Conservation (phyloP, 2,113 vertebrate genomes). For the Sorex araneus region DNA sequence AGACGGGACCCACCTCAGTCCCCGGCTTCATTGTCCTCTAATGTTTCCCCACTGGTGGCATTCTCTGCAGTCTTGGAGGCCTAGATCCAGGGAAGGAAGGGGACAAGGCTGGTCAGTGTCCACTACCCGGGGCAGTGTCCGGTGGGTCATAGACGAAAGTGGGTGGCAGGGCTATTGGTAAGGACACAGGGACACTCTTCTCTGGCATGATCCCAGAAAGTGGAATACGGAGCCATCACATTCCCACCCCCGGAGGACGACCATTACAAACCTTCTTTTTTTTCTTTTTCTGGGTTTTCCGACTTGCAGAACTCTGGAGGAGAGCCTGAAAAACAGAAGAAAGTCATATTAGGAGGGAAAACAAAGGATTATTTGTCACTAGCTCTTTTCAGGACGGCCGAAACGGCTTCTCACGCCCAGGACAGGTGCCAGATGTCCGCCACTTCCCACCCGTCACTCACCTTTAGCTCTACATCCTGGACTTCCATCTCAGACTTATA, state of each 20-base stretch:
- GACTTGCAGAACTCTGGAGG: constrained; percentile 97
- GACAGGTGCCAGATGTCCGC: neutral
- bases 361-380: neutral
- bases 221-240: neutral
- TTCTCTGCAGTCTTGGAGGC: constrained; percentile 97
- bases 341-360: neutral
- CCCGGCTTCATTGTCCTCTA: constrained; percentile 94
- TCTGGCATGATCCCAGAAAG: neutral
- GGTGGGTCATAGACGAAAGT: neutral
- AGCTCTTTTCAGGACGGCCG: neutral
- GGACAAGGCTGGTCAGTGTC: constrained; percentile 37
- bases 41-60: constrained; percentile 94
- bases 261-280: constrained; percentile 96
- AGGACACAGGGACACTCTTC: neutral
- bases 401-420: neutral
- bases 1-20: constrained; percentile 89
- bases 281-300: constrained; percentile 99
- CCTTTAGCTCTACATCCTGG: constrained; percentile 97
- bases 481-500: constrained; percentile 97
- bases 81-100: constrained; percentile 83
- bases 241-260: neutral
- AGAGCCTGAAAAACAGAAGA: constrained; percentile 90
- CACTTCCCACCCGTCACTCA: constrained; percentile 77
- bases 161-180: neutral
- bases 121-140: neutral